Percentiles rank a stretch among this genome's conserved stretches.
Conservation (phyloP, 92 coral and sea anemone species). For the Micromussa lordhowensis region DNA sequence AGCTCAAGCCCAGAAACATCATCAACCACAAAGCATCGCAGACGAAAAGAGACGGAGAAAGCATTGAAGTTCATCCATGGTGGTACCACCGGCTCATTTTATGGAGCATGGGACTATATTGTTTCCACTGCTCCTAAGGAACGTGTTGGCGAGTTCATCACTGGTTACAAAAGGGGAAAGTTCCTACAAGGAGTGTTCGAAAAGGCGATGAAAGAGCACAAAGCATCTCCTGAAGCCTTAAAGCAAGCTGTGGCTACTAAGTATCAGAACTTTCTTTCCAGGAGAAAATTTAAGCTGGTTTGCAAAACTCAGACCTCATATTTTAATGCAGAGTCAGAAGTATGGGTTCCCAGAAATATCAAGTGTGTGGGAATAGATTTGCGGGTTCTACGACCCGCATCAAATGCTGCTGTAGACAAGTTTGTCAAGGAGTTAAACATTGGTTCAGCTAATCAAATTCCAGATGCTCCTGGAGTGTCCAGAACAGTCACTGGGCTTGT, state of each 20-base stretch:
- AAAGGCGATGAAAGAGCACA: too few relatives aligned
- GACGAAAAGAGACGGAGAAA: slow-evolving; percentile 65
- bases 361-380: slow-evolving; percentile 62
- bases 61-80: slow-evolving; percentile 53
- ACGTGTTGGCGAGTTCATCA: too few relatives aligned
- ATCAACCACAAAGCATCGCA: slow-evolving; percentile 60
- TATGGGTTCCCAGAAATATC: slow-evolving; percentile 66
- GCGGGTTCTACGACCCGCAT: slow-evolving; percentile 48
- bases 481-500: slow-evolving; percentile 79
- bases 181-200: too few relatives aligned
- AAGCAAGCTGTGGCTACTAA: too few relatives aligned
- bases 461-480: slow-evolving; percentile 68
- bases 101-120: too few relatives aligned
- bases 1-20: slow-evolving; percentile 5
- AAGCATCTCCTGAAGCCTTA: too few relatives aligned
- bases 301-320: too few relatives aligned
- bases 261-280: too few relatives aligned
- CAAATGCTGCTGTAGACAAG: slow-evolving; percentile 53
- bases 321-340: slow-evolving; percentile 59
- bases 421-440: slow-evolving; percentile 68
- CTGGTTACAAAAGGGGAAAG: too few relatives aligned
- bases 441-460: slow-evolving; percentile 41
- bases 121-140: too few relatives aligned
- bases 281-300: too few relatives aligned
- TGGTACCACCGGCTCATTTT: too few relatives aligned